Evolutionary conservation across 2,113 vertebrate genomes (phyloP).

Genomic region (Mus spicilegus): DNA sequence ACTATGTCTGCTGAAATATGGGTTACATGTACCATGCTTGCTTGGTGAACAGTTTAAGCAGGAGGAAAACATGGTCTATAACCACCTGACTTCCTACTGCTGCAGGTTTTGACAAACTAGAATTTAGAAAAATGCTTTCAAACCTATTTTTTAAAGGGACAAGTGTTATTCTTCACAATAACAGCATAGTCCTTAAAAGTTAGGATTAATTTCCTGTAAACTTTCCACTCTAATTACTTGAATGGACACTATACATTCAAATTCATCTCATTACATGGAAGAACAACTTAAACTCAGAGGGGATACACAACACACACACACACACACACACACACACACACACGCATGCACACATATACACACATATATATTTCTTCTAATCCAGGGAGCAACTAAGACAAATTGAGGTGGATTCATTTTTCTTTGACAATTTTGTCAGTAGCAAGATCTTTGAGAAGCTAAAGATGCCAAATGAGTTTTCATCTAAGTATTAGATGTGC

Average conservation of each 20-base stretch:
- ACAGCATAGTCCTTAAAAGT: neutral
- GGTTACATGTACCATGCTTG: rapidly evolving
- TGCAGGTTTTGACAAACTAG: neutral
- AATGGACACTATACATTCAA: neutral
- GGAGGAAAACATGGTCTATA: neutral
- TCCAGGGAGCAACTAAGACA: neutral
- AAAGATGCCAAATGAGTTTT: neutral
- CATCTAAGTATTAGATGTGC: neutral
- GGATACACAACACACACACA: no score
- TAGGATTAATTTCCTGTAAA: neutral
- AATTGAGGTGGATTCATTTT: neutral
- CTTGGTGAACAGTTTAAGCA: neutral
- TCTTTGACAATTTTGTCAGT: neutral
- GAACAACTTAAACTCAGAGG: neutral
- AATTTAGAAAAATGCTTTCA: neutral
- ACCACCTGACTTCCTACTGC: neutral
- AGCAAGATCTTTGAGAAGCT: neutral
- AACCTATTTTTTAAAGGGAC: neutral
- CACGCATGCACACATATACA: no score
- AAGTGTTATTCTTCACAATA: neutral
- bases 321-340: no score
- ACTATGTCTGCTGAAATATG: no score
- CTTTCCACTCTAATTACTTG: no score
- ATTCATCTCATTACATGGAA: neutral
- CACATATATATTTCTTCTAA: neutral